Evolutionary conservation across 2,888 invertebrate genomes (phyloP), one percentile per base, ranked within the genome.

Genomic region (Sarcophaga subvicina): DNA sequence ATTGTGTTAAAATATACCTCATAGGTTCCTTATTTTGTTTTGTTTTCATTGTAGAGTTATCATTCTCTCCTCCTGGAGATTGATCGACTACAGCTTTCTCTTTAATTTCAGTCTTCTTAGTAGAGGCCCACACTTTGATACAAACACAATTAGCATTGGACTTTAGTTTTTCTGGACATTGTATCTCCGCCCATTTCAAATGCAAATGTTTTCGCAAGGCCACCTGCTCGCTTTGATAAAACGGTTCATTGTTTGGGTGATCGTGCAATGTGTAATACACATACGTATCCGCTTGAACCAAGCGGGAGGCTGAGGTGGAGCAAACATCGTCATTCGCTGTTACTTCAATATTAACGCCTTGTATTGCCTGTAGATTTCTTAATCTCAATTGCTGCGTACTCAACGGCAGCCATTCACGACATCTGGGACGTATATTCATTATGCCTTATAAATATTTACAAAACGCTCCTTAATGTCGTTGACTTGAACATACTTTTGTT

Each of bases 351-450:
- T 96, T 96, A 90, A 95, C 94, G 86, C 95, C 96, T 89, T 95
- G 94, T 89, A 98, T 95, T 94, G 97, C 96, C 90, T 96, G 95
- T 84, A 98, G 94, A 93, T 96, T 97, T 88, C 98, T 95, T 70
- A 98, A 94, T 78, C 98, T 95, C 89, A 97, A 94, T 94, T 98
- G 98, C 93, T 98, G 98, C 22, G 97, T 97, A 70, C 96, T 95
- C 87, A 98, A 94, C 72, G 97, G 97, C 86, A 92, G 86, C 92
- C 92, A 92, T 76, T 90, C 90, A 59, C 91, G 89, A 83, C 91
- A 92, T 37, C 91, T 90, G 67, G 92, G 91, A 12, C 91, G 90
- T 82, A 91, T 89, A 87, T 90, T 89, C 92, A 91, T 92, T 11
- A 60, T 79, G 80, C 63, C 67, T 78, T 14, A 54, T 5, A 54